Evolutionary conservation across 2,113 vertebrate genomes (phyloP), one percentile per base, ranked within the genome.

Genomic region (Passer montanus): DNA sequence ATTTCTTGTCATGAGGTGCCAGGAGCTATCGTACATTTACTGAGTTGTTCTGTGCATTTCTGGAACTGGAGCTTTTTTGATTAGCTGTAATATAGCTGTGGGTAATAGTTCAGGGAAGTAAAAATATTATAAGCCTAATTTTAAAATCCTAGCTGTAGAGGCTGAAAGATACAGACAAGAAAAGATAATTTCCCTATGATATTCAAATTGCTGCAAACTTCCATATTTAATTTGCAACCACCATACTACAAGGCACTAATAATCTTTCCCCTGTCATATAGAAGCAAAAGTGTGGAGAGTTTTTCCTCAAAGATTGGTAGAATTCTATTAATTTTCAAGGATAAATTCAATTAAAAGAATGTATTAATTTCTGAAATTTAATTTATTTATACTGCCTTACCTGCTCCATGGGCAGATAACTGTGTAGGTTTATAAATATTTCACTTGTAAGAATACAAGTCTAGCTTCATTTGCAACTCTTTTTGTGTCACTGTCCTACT

Each of bases 281-380:
- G 94, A 97, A 96, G 87, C 30, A 97, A 97, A 97, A 55, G 33
- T 78, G 97, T 62, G 79, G 83, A 89, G 66, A 95, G 27, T 52
- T 93, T 96, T 97, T 86, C 58, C 62, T 92, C 50, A 87, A 75
- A 96, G 95, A 97, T 91, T 95, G 95, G 89, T 96, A 91, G 77
- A 91, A 93, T 96, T 95, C 93, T 97, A 95, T 97, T 97, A 98
- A 97, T 97, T 98, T 98, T 96, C 93, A 97, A 96, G 93, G 84
- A 97, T 96, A 97, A 96, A 97, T 96, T 97, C 69, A 97, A 97
- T 98, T 98, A 98, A 96, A 93, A 95, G 59, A 85, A 93, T 93
- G 69, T 87, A 96, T 97, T 97, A 97, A 95, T 90, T 72, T 90
- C 87, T 96, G 82, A 86, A 66, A 43, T 96, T 95, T 96, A 95